Evolutionary conservation across 1,140 invertebrate species (phyloP), one percentile per base, ranked within the genome.

Genomic region (Papilio glaucus): DNA sequence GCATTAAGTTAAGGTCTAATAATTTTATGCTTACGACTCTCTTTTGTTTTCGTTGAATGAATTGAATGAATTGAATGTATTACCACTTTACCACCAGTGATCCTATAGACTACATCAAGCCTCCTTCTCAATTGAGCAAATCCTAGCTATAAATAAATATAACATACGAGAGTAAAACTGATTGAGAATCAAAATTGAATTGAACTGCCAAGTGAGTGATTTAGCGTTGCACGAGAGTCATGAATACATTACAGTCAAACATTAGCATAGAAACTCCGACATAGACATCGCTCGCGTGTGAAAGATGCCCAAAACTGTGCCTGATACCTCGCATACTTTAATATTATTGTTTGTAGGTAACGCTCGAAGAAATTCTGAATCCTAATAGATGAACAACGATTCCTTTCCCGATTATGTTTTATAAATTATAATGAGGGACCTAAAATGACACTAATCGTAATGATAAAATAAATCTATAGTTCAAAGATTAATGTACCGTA

Each of bases 241-340:
- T 77, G 78, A 80, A 83, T 82, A 83, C 61, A 80, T 83, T 82
- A 83, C 77, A 77, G 76, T 81, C 72, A 81, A 81, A 60, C 71
- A 86, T 84, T 86, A 81, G 78, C 84, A 86, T 86, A 85, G 74
- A 81, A 79, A 84, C 81, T 81, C 77, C 71, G 62, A 68, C 57
- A 63, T 65, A 42, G 65, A 53, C 71, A 71, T 76, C 72, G 72
- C 70, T 78, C 53, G 72, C 75, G 71, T 77, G 72, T 77, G 69
- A 73, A 77, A 72, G 62, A 78, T 70, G 53, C 63, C 73, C 71
- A 68, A 78, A 78, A 71, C 60, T 69, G 68, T 74, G 70, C 69
- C 72, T 70, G 37, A 12, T 63, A 38, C 33, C 18, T 38, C 15
- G 29, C 4, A 33, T 21, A 37, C 37, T 63, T 63, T 8, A 53